These are phyloP conservation scores for Limnephilus lunatus DNA, from an alignment of 2,888 invertebrate genomes.

Conservation along the genomic window DNA sequence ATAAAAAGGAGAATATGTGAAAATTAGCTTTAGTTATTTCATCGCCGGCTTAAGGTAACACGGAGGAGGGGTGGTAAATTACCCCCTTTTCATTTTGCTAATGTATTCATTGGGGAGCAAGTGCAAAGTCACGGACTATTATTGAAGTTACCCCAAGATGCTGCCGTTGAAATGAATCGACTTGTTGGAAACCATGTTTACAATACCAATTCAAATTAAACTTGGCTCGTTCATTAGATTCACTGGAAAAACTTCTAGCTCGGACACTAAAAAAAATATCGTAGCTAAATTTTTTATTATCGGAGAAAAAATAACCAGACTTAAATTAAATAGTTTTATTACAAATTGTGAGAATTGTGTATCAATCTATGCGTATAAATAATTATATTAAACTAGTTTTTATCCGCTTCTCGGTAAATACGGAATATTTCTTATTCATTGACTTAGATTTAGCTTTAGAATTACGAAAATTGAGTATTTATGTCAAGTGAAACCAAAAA, in stretches of 20 bases:
- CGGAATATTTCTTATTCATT: no score
- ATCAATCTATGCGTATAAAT: no score
- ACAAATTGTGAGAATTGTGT: no score
- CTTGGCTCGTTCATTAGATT: slow-evolving; percentile 18
- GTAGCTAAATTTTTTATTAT: no score
- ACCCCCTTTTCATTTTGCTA: slow-evolving; percentile 9
- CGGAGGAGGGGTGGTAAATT: not conserved
- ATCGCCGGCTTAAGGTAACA: not conserved
- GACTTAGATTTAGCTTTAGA: no score
- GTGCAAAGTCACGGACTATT: slow-evolving; percentile 37
- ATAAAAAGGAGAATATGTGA: not conserved
- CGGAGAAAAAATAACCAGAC: no score
- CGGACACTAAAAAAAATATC: not conserved
- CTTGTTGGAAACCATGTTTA: not conserved
- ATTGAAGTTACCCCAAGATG: slow-evolving; percentile 29
- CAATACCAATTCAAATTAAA: not conserved
- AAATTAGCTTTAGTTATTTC: not conserved
- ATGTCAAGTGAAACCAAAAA: no score
- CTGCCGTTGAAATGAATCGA: not conserved
- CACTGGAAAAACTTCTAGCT: not conserved
- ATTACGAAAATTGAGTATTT: no score
- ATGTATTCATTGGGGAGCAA: slow-evolving; percentile 42
- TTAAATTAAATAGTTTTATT: no score
- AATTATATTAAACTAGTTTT: no score
- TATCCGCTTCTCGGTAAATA: no score